phyloP scores from a whole-genome alignment of 1,140 invertebrate genomes.

The Drosophila sturtevanti region DNA sequence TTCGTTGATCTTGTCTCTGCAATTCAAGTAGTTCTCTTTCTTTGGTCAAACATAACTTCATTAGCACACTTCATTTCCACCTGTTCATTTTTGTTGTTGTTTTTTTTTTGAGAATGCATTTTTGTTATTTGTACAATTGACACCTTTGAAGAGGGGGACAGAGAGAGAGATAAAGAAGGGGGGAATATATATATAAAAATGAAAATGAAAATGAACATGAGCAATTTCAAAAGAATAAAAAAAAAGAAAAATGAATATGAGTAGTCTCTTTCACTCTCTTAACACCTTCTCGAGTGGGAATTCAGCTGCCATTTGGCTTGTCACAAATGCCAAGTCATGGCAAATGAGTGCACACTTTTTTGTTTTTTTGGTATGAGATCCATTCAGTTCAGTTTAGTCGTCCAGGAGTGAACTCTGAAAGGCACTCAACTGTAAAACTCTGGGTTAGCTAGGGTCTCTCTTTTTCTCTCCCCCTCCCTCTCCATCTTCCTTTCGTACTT shows the following conservation, averaged over 20 bases:
- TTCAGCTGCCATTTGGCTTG: conserved; percentile 61
- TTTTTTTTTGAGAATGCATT: conserved; percentile 34
- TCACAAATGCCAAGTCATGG: conserved; percentile 70
- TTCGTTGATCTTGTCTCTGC: background rate
- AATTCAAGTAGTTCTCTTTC: conserved; percentile 3
- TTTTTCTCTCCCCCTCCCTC: too few species aligned
- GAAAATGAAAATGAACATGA: conserved; percentile 46
- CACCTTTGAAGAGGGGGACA: conserved; percentile 29
- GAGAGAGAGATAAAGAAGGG: background rate
- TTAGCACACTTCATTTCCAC: conserved; percentile 53
- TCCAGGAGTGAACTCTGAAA: conserved; percentile 25
- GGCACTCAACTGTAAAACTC: conserved; percentile 67
- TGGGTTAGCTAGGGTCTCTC: conserved; percentile 27
- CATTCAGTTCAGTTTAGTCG: too few species aligned
- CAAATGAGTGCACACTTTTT: conserved; percentile 72
- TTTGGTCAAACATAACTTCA: conserved; percentile 41
- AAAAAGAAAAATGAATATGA: conserved; percentile 27
- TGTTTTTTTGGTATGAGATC: conserved; percentile 24
- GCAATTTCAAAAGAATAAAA: conserved; percentile 20
- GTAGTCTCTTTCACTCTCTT: conserved; percentile 38
- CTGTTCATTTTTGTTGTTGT: conserved; percentile 32
- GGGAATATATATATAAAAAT: too few species aligned
- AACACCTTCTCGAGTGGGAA: conserved; percentile 69
- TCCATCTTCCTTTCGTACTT: too few species aligned
- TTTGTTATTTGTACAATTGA: conserved; percentile 62